Base-by-base conservation (phyloP, 1,140 invertebrate genomes). In the Mylabris phalerata region DNA sequence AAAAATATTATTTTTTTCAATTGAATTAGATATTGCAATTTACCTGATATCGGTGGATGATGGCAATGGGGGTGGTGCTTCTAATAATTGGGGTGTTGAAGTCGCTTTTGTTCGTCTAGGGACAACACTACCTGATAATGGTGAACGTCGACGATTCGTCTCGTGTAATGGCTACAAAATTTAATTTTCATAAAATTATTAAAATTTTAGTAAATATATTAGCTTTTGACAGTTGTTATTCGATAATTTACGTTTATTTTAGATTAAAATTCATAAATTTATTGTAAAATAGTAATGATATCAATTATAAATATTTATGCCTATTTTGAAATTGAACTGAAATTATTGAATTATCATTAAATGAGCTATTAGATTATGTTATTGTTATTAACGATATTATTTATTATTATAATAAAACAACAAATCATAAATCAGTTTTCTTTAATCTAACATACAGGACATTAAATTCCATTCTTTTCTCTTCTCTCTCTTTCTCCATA, bases 81-180 rank as follows among this genome's bases (percentile, higher is more conserved):
- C 76, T 42, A 80, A 68, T 45, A 79, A 71, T 11, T 78, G 75
- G 41, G 80, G 79, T 9, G 79, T 81, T 55, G 78, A 80, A 50
- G 78, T 79, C 41, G 79, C 78, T 67, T 80, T 81, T 49, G 75
- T 68, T 44, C 76, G 73, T 63, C 79, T 72, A 55, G 75, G 75
- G 50, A 68, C 4, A 32, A 32, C 71, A 50, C 76, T 77, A 62
- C 73, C 73, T 50, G 77, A 60, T 6, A 71, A 71, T 44, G 73
- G 75, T 24, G 77, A 71, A 58, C 76, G 71, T 4, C 66, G 64
- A 48, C 64, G 64, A 19, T 58, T 60, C 19, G 19, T 19, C 42
- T 72, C 70, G 45, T 71, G 70, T 25, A 69, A 55, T n/a, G 71
- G 71, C 71, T 73, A 61, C 9, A 57, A 62, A 41, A 42, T 7